Base-by-base conservation (phyloP, 2,888 invertebrate species). In the Brassicogethes aeneus region DNA sequence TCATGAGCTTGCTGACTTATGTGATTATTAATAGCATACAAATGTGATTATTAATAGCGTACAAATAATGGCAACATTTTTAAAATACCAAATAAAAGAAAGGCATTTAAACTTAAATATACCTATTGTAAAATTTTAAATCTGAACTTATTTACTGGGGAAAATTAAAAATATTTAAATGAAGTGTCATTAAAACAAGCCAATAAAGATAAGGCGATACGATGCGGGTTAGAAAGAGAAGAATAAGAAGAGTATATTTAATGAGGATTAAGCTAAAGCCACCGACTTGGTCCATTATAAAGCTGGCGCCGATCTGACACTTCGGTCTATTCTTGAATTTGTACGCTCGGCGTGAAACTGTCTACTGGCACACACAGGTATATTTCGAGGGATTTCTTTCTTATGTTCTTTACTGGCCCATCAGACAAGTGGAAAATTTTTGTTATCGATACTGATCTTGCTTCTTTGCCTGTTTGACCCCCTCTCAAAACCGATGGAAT, bases 251-350 rank as follows among this genome's bases (percentile, higher is more conserved):
- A 10, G 8, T 13, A 32, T 13, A 32, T 12, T 5, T 32, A 12
- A 12, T 8, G 12, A 32, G 32, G 32, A 32, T 32, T 32, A 32
- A 32, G 32, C 13, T 5, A 12, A 12, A 13, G 32, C 8, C 14
- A 32, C 13, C 32, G 32, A 12, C 32, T 13, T 8, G 32, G 44
- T 47, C 50, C 47, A 51, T 52, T 51, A 52, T 50, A 45, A 47
- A 37, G 41, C 44, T 52, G 54, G 54, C 54, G 54, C 54, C 54
- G 51, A 50, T 37, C 50, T 44, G 53, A 51, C 51, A 51, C 46
- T 47, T 46, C 17, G 45, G 46, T 50, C 50, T 46, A 46, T 50
- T 50, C 51, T 47, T 41, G 44, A 53, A 53, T 54, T 52, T 51
- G 52, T 51, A 43, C 46, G 48, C 52, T 32, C 54, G 42, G 50